Conservation (phyloP, 2,113 vertebrate genomes). For the Heterocephalus glaber region DNA sequence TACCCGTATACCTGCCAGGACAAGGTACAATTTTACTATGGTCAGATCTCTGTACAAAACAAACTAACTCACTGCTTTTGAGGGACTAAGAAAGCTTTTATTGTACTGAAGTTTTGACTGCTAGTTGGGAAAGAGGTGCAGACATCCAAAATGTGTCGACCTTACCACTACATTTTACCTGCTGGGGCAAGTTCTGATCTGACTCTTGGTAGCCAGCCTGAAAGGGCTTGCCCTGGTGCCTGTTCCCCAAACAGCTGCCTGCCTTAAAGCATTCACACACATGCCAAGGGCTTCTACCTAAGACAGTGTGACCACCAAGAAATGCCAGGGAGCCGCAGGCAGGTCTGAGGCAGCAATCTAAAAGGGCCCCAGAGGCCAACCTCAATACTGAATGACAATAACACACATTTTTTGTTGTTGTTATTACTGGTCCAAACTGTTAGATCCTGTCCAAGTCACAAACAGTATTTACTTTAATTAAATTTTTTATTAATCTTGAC, state of each 20-base stretch:
- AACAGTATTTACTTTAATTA: slow-evolving; percentile 42
- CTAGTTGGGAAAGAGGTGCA: background rate
- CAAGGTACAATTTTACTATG: background rate
- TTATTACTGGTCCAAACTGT: background rate
- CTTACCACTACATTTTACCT: background rate
- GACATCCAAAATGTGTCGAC: background rate
- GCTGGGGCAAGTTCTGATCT: background rate
- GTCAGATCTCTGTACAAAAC: background rate
- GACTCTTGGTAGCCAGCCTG: background rate
- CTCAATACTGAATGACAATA: background rate
- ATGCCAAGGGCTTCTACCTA: background rate
- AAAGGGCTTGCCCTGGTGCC: background rate
- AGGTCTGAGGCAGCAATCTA: background rate
- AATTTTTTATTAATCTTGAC: slow-evolving; percentile 11
- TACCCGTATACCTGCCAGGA: background rate
- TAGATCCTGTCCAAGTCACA: slow-evolving; percentile 11
- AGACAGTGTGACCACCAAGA: background rate
- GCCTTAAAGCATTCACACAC: too few species aligned
- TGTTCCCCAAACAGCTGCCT: background rate
- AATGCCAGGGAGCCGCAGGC: background rate
- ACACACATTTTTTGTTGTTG: background rate
- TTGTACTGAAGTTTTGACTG: background rate
- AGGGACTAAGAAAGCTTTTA: background rate
- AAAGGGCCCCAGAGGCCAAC: background rate
- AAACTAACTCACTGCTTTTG: background rate